Evolutionary conservation across 2,113 vertebrate species (phyloP).

Genomic region (Chlamydotis undulata): DNA sequence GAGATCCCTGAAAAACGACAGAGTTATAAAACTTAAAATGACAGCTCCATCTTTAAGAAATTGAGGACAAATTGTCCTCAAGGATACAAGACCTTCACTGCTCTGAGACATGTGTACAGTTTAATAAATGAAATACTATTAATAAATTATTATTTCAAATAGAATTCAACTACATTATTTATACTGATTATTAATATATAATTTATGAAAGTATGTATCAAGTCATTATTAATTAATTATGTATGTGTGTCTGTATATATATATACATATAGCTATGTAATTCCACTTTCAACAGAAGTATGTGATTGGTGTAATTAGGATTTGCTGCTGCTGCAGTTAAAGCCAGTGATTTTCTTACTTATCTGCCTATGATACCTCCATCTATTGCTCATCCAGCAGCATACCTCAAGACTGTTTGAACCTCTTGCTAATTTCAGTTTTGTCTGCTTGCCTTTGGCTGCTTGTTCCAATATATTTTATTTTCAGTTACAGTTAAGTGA

Average conservation of each 20-base stretch:
- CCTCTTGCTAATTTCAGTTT: slow-evolving; percentile 6
- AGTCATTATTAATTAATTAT: neutral
- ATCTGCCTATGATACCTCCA: neutral
- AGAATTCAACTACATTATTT: neutral
- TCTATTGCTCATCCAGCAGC: neutral
- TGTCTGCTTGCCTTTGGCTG: neutral
- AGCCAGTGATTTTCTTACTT: neutral
- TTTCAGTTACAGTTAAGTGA: neutral
- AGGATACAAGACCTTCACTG: neutral
- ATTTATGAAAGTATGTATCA: neutral
- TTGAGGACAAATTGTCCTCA: neutral
- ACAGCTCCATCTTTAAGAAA: neutral
- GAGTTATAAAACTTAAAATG: neutral
- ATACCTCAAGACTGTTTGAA: neutral
- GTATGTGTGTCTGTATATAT: neutral
- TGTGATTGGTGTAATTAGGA: neutral
- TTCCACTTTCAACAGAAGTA: neutral
- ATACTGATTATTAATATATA: neutral
- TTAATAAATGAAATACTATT: neutral
- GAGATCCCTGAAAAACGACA: neutral
- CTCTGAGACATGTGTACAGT: neutral
- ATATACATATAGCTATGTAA: neutral
- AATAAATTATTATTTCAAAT: neutral
- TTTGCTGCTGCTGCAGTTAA: neutral
- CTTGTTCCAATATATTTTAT: neutral